phyloP scores from a whole-genome alignment of 2,797 vertebrate genomes.

The Triplophysa bombifrons region DNA sequence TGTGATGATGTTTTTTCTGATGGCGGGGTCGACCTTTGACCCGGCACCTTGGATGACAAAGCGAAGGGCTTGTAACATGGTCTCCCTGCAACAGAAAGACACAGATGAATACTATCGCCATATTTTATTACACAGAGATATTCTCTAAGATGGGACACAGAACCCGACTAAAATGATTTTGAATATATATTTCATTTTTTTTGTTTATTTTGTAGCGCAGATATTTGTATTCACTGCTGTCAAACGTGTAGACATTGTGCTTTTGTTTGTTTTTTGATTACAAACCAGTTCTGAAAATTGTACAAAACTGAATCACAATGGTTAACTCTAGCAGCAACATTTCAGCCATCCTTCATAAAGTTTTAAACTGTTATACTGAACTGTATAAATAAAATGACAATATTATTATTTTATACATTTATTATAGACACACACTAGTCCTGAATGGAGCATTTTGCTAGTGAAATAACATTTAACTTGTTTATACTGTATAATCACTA shows the following conservation, averaged over 20 bases:
- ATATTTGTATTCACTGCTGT: neutral
- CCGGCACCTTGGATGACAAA: conserved; percentile 96
- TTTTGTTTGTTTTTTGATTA: too few relatives aligned
- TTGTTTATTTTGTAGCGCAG: neutral
- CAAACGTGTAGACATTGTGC: neutral
- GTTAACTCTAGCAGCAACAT: too few relatives aligned
- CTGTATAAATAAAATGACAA: neutral
- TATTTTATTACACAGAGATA: too few relatives aligned
- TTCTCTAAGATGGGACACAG: neutral
- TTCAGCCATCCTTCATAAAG: too few relatives aligned
- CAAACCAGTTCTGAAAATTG: too few relatives aligned
- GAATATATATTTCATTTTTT: neutral
- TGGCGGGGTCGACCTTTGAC: conserved; percentile 88
- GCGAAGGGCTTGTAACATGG: conserved; percentile 94
- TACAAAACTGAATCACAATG: too few relatives aligned
- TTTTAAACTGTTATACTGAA: neutral
- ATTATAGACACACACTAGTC: neutral
- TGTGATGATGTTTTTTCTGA: conserved; percentile 89
- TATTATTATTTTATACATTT: too few relatives aligned
- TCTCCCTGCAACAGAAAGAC: conserved; percentile 81
- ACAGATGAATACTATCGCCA: neutral
- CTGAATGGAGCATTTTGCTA: neutral
- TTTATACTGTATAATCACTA: too few relatives aligned
- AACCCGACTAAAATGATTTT: neutral
- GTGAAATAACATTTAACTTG: neutral